A percentile compares a stretch with the other conserved stretches of the same genome.
Evolutionary conservation across 2,888 invertebrate genomes (phyloP).

Genomic region (Tridacna gigas): DNA sequence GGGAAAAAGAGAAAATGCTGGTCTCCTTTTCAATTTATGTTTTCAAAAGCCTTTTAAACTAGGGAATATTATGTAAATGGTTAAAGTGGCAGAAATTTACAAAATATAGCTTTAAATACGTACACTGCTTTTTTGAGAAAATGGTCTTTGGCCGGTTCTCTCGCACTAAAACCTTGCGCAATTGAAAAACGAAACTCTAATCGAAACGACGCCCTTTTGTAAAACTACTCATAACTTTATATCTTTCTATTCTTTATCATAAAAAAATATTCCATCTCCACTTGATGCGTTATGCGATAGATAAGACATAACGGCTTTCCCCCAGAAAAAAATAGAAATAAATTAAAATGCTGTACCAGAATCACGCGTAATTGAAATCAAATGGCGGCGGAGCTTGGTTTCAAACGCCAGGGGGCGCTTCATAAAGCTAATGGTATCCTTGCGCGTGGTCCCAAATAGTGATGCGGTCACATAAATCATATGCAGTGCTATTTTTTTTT

Average conservation of each 20-base stretch:
- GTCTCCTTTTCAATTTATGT: no score
- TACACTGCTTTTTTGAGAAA: no score
- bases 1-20: no score
- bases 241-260: slow-evolving; percentile 37
- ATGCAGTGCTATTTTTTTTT: slow-evolving; percentile 1
- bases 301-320: slow-evolving; percentile 48
- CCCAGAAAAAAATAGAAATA: slow-evolving; percentile 41
- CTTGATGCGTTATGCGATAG: slow-evolving; percentile 56
- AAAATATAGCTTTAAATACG: no score
- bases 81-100: no score
- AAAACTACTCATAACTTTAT: slow-evolving; percentile 22
- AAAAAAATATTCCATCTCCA: slow-evolving; percentile 49
- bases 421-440: slow-evolving; percentile 38
- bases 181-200: no score
- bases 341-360: slow-evolving; percentile 32
- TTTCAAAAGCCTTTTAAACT: no score
- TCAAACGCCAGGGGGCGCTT: slow-evolving; percentile 31
- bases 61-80: no score
- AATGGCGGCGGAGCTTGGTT: slow-evolving; percentile 30
- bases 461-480: slow-evolving; percentile 50
- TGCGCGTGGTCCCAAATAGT: slow-evolving; percentile 31
- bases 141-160: no score
- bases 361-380: slow-evolving; percentile 41
- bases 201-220: background rate
- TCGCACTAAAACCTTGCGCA: no score